Evolutionary conservation across 1,140 invertebrate genomes (phyloP).

Genomic region (Trichonephila clavata): DNA sequence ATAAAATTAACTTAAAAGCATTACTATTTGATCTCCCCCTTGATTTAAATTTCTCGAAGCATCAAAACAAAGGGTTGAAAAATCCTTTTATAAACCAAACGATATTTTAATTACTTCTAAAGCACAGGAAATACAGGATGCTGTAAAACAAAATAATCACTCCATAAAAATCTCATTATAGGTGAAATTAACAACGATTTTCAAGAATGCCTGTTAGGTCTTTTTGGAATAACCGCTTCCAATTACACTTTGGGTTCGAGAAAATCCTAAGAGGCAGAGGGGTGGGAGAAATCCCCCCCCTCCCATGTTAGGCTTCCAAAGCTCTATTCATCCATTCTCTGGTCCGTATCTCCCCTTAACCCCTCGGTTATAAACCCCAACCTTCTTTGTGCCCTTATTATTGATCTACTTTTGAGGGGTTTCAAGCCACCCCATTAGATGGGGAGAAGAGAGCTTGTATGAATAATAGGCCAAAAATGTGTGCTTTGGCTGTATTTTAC

Average conservation of each 20-base stretch:
- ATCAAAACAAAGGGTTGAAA: no score
- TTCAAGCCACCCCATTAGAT: conserved; percentile 12
- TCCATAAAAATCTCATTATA: no score
- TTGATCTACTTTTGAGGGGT: conserved; percentile 71
- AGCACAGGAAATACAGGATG: no score
- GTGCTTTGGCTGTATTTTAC: conserved; percentile 41
- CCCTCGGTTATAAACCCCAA: conserved; percentile 70
- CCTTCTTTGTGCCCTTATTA: conserved; percentile 64
- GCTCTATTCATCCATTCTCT: conserved; percentile 68
- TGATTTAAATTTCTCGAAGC: no score
- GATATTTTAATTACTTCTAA: no score
- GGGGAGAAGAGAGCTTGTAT: neutral
- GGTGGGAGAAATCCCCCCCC: neutral
- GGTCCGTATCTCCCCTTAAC: conserved; percentile 18
- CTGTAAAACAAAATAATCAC: no score
- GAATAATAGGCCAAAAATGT: conserved; percentile 75
- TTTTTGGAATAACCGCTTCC: conserved; percentile 61
- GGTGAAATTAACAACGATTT: no score
- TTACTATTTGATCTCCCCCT: no score
- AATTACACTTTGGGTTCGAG: conserved; percentile 55
- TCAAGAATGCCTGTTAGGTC: neutral
- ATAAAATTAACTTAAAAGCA: no score
- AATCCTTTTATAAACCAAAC: no score
- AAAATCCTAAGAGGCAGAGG: neutral
- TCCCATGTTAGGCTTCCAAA: conserved; percentile 67